Evolutionary conservation across 2,113 vertebrate species (phyloP).

Genomic region (Neofelis nebulosa): DNA sequence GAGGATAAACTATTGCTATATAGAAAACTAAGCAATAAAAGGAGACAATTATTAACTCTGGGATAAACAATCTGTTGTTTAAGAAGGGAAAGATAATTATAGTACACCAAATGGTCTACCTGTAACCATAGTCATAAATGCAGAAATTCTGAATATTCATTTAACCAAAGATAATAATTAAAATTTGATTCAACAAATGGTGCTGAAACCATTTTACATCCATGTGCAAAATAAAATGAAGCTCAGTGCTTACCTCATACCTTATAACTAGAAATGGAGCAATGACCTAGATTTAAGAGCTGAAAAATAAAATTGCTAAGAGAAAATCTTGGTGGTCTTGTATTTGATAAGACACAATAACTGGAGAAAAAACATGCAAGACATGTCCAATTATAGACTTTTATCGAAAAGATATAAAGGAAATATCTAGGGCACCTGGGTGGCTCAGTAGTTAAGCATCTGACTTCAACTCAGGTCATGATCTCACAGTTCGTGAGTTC

Average conservation of each 20-base stretch:
- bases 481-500: too few relatives aligned
- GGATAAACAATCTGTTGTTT: neutral
- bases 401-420: neutral
- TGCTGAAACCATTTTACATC: neutral
- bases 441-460: too few relatives aligned
- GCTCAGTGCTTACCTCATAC: neutral
- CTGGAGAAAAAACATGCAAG: neutral
- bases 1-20: neutral
- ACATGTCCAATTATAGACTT: neutral
- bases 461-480: too few relatives aligned
- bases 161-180: neutral
- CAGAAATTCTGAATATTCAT: neutral
- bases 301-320: neutral
- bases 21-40: neutral
- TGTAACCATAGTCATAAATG: neutral
- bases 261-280: neutral
- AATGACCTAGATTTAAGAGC: neutral
- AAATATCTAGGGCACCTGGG: too few relatives aligned
- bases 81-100: neutral
- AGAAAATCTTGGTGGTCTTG: neutral
- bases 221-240: neutral
- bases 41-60: neutral
- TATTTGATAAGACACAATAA: neutral
- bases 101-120: neutral
- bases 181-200: neutral